These are phyloP conservation scores for Hemistola chrysoprasaria DNA, from an alignment of 2,888 invertebrate species.

Conservation along the genomic window DNA sequence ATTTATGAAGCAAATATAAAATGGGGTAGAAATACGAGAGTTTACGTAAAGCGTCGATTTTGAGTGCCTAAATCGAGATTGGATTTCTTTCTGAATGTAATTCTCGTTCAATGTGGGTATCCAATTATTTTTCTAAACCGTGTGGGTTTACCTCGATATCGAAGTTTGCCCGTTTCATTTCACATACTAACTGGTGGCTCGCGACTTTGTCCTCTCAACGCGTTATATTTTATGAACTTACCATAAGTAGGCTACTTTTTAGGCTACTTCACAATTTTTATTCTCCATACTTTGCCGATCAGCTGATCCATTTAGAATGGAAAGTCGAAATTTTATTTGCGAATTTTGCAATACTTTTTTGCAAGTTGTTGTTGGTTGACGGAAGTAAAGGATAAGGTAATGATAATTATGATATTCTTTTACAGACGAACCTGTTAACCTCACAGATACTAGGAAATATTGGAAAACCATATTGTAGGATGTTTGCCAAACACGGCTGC, in stretches of 20 bases:
- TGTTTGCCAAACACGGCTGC: conserved; percentile 31
- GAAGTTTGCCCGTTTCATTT: conserved; percentile 43
- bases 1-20: conserved; percentile 62
- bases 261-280: too few relatives aligned
- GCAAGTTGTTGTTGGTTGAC: too few relatives aligned
- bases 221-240: too few relatives aligned
- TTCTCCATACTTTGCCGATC: too few relatives aligned
- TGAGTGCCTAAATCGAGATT: conserved; percentile 62
- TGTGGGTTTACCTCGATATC: conserved; percentile 61
- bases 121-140: conserved; percentile 77
- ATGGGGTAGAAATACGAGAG: conserved; percentile 51
- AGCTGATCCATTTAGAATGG: too few relatives aligned
- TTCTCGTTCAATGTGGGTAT: conserved; percentile 69
- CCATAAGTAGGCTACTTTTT: too few relatives aligned
- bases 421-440: conserved; percentile 13
- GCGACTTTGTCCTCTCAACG: not conserved
- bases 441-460: conserved; percentile 40
- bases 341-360: too few relatives aligned
- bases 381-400: too few relatives aligned
- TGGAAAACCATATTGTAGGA: conserved; percentile 67
- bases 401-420: too few relatives aligned
- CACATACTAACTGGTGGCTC: not conserved
- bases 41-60: conserved; percentile 65
- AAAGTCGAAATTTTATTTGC: too few relatives aligned
- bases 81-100: conserved; percentile 68